These are phyloP conservation scores for Enteromius mattozi DNA, from an alignment of 2,797 vertebrate species.

Conservation along the genomic window DNA sequence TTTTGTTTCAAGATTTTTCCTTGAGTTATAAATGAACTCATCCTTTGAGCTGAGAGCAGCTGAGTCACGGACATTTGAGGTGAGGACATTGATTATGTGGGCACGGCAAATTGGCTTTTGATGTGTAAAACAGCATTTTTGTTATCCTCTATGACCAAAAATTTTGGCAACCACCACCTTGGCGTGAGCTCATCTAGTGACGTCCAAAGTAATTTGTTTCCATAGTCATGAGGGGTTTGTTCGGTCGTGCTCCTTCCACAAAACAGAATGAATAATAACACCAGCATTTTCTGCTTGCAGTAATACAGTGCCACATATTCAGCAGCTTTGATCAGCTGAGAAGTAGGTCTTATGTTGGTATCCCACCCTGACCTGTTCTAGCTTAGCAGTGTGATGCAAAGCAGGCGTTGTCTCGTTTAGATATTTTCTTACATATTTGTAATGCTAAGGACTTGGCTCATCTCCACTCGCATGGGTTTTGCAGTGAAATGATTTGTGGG, in stretches of 20 bases:
- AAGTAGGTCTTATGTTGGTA: background rate
- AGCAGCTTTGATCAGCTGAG: background rate
- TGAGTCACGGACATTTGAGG: slow-evolving; percentile 20
- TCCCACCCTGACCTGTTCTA: background rate
- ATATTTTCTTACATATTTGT: slow-evolving; percentile 4
- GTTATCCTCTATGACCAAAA: background rate
- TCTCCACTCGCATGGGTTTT: background rate
- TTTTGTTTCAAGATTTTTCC: slow-evolving; percentile 3
- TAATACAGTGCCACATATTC: background rate
- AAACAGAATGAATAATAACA: background rate
- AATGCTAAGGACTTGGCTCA: background rate
- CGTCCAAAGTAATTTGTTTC: background rate
- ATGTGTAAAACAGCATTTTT: slow-evolving; percentile 20
- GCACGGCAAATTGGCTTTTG: background rate
- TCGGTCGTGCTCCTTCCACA: background rate
- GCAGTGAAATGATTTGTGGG: slow-evolving; percentile 3
- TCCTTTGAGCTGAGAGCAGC: background rate
- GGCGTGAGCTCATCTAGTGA: background rate
- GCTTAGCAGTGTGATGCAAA: background rate
- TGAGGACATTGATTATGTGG: slow-evolving; percentile 30
- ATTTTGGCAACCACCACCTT: background rate
- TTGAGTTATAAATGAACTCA: background rate
- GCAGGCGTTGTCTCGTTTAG: slow-evolving; percentile 15
- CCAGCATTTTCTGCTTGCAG: background rate
- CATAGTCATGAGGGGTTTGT: background rate